These are phyloP conservation scores for Sphinx pinastri DNA, from an alignment of 2,888 invertebrate genomes.

Conservation along the genomic window DNA sequence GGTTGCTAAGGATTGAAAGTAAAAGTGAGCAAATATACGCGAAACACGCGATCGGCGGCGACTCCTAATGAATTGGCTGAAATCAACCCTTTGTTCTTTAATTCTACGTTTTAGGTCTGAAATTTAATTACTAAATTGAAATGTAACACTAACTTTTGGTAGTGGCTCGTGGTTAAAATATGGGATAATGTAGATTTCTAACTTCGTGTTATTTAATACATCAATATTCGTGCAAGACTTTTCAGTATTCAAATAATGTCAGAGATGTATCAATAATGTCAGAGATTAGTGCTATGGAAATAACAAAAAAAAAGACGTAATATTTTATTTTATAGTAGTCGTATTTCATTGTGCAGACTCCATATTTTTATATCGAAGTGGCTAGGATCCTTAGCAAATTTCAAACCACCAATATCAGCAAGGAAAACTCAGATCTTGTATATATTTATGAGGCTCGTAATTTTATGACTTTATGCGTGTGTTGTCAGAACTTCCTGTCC, in stretches of 20 bases:
- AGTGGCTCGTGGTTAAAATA: not conserved
- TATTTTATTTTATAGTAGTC: too few species aligned
- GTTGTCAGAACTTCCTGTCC: not conserved
- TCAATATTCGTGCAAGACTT: too few species aligned
- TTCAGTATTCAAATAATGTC: too few species aligned
- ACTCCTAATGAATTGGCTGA: slow-evolving; percentile 30
- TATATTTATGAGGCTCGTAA: slow-evolving; percentile 5
- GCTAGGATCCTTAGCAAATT: not conserved
- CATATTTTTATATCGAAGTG: not conserved
- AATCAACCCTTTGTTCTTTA: not conserved
- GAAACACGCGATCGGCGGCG: slow-evolving; percentile 35
- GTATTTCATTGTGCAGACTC: too few species aligned
- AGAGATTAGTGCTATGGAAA: too few species aligned
- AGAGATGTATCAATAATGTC: too few species aligned
- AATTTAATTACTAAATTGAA: too few species aligned
- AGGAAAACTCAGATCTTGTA: not conserved
- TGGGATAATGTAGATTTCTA: not conserved
- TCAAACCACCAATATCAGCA: not conserved
- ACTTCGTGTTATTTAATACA: too few species aligned
- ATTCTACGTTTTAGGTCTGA: not conserved
- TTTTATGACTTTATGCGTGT: not conserved
- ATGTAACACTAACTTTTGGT: not conserved
- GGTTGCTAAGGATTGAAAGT: slow-evolving; percentile 29
- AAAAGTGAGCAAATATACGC: slow-evolving; percentile 35
- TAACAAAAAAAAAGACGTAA: too few species aligned